These are phyloP conservation scores for Phalloptychus januarius DNA, from an alignment of 2,797 vertebrate genomes.

Conservation along the genomic window DNA sequence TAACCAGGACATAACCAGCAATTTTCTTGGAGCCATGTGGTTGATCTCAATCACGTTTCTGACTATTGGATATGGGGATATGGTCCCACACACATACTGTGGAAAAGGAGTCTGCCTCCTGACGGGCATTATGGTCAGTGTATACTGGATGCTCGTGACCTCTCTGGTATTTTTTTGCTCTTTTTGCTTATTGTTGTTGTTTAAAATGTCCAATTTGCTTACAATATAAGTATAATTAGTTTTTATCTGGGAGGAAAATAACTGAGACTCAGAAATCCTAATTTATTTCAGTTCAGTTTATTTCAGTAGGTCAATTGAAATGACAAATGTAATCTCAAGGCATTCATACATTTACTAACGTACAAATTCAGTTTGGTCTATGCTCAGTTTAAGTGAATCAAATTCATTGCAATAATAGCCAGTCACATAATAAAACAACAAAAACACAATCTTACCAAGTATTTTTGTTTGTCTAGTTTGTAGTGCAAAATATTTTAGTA, in stretches of 20 bases:
- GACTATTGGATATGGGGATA: constrained; percentile 98
- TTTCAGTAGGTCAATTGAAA: neutral
- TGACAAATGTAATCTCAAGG: neutral
- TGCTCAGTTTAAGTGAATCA: neutral
- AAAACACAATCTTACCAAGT: no score
- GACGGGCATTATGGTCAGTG: constrained; percentile 98
- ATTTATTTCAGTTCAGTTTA: neutral
- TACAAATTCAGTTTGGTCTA: neutral
- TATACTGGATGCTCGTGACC: neutral
- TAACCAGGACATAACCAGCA: constrained; percentile 97
- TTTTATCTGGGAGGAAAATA: neutral
- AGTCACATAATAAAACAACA: neutral
- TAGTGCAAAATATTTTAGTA: no score
- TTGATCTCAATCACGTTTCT: constrained; percentile 99
- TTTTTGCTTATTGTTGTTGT: neutral
- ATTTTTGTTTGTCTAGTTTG: no score
- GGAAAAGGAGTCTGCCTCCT: constrained; percentile 99
- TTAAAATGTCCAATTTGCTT: neutral
- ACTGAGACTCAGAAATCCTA: neutral
- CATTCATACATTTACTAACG: neutral
- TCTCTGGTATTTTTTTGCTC: neutral
- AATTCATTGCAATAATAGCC: neutral
- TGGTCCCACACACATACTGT: constrained; percentile 99
- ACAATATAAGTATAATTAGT: neutral
- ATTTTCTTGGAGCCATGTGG: constrained; percentile 99